Evolutionary conservation across 1,140 invertebrate species (phyloP).

Genomic region (Drosophila subpulchrella): DNA sequence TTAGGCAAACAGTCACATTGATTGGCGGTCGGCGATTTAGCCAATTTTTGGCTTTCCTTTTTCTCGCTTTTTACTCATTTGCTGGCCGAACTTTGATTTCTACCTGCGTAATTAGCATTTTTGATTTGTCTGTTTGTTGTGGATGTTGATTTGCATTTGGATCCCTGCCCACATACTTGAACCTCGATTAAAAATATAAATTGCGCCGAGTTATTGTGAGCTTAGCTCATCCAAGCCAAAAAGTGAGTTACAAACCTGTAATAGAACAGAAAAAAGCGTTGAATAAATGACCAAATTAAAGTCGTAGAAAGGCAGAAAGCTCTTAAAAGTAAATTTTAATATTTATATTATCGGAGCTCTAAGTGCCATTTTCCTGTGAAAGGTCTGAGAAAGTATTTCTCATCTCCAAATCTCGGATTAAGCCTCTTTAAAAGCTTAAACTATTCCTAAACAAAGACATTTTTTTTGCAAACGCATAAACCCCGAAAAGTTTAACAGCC

Average conservation of each 20-base stretch:
- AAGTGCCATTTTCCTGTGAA: constrained; percentile 5
- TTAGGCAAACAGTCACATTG: constrained; percentile 49
- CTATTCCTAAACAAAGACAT: constrained; percentile 42
- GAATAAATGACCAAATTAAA: constrained; percentile 11
- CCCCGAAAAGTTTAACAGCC: constrained; percentile 19
- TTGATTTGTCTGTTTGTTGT: constrained; percentile 25
- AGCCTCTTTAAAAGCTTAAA: constrained; percentile 16
- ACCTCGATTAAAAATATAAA: constrained; percentile 35
- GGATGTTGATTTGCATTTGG: constrained; percentile 21
- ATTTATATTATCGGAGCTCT: neutral
- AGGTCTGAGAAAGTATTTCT: constrained; percentile 13
- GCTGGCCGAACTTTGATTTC: constrained; percentile 37
- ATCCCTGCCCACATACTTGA: constrained; percentile 12
- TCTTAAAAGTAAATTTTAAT: neutral
- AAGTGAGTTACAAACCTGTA: constrained; percentile 21
- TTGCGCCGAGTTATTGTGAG: constrained; percentile 26
- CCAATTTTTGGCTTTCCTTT: constrained; percentile 43
- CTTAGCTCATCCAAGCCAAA: constrained; percentile 19
- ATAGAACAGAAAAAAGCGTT: neutral
- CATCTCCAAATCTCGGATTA: constrained; percentile 5
- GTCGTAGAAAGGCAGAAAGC: too few relatives aligned
- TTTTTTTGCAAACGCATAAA: constrained; percentile 57
- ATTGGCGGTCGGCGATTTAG: constrained; percentile 47
- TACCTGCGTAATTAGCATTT: constrained; percentile 59
- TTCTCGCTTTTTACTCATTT: constrained; percentile 21